Evolutionary conservation across 1,140 invertebrate genomes (phyloP).

Genomic region (Whitmania pigra): DNA sequence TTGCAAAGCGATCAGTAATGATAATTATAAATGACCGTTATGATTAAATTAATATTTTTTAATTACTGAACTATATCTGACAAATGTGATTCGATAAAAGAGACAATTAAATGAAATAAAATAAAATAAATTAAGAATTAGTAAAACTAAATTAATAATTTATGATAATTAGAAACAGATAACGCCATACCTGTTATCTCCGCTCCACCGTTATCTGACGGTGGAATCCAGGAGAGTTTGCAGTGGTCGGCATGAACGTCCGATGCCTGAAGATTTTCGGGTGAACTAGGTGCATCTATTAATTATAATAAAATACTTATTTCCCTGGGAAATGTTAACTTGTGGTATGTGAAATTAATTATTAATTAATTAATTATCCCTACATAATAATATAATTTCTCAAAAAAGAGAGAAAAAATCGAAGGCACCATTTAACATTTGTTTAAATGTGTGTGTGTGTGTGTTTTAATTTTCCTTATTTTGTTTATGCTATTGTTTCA

Average conservation of each 20-base stretch:
- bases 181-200: constrained; percentile 67
- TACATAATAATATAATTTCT: too few species aligned
- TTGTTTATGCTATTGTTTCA: background rate
- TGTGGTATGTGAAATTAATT: background rate
- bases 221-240: constrained; percentile 84
- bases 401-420: too few species aligned
- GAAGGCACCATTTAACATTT: background rate
- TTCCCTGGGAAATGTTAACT: background rate
- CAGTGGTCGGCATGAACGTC: constrained; percentile 61
- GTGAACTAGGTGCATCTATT: constrained; percentile 20
- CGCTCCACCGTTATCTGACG: constrained; percentile 82
- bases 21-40: too few species aligned
- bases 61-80: too few species aligned
- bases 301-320: background rate
- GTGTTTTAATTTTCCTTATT: background rate
- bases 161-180: too few species aligned
- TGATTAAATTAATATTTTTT: too few species aligned
- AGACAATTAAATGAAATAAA: too few species aligned
- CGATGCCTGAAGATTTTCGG: constrained; percentile 46
- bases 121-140: too few species aligned
- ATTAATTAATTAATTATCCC: too few species aligned
- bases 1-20: too few species aligned
- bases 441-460: background rate
- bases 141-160: too few species aligned
- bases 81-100: too few species aligned